These are phyloP conservation scores for Leuciscus idus DNA, from an alignment of 2,113 vertebrate genomes.

Conservation along the genomic window DNA sequence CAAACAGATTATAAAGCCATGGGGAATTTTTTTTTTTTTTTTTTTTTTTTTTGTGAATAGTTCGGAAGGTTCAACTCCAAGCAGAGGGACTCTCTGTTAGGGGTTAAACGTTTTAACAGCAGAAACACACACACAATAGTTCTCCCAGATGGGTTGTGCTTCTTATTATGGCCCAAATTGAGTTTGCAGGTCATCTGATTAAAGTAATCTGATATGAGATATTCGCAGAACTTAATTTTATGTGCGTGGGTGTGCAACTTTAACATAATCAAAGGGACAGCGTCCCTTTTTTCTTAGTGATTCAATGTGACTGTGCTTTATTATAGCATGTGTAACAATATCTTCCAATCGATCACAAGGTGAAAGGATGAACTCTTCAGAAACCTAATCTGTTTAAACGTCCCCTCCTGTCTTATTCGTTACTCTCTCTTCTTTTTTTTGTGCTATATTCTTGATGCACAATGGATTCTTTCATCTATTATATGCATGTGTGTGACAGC, in stretches of 20 bases:
- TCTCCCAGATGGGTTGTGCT: conserved; percentile 49
- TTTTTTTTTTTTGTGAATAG: conserved; percentile 52
- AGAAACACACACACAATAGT: conserved; percentile 31
- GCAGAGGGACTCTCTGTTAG: conserved; percentile 58
- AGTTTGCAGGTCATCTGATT: conserved; percentile 70
- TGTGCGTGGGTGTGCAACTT: conserved; percentile 38
- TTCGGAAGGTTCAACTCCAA: conserved; percentile 55
- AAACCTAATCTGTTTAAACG: conserved; percentile 29
- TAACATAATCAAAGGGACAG: conserved; percentile 41
- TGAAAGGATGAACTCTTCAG: conserved; percentile 35
- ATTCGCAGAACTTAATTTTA: conserved; percentile 42
- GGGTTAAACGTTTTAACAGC: conserved; percentile 70
- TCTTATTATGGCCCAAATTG: conserved; percentile 67
- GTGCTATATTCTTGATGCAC: background rate
- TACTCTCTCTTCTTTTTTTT: background rate
- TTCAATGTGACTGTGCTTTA: conserved; percentile 37
- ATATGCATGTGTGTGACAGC: conserved; percentile 15
- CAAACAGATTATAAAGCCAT: conserved; percentile 64
- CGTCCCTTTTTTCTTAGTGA: conserved; percentile 17
- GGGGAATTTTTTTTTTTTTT: conserved; percentile 39
- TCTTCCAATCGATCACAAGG: conserved; percentile 37
- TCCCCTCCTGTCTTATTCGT: conserved; percentile 14
- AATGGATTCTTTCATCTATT: conserved; percentile 28
- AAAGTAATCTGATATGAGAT: conserved; percentile 63
- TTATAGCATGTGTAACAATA: conserved; percentile 24